A percentile compares a stretch with the other conserved stretches of the same genome.
Evolutionary conservation across 92 coral and sea anemone species (phyloP).

Genomic region (Virgularia gustaviana): DNA sequence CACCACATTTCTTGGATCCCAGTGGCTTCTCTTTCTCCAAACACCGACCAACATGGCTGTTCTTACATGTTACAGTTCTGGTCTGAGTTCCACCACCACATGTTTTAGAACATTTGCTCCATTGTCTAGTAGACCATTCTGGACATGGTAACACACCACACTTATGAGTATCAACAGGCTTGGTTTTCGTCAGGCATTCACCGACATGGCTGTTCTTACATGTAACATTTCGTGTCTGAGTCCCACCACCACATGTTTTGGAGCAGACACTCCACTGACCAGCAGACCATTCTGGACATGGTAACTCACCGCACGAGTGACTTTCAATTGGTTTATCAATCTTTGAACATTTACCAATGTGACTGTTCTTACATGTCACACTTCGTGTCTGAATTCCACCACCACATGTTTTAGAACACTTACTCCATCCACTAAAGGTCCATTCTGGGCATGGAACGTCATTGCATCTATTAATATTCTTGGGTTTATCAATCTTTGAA

Average conservation of each 20-base stretch:
- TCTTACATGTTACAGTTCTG: constrained; percentile 35
- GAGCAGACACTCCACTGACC: constrained; percentile 43
- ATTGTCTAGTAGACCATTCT: constrained; percentile 14
- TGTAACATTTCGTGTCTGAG: constrained; percentile 34
- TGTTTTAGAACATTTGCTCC: constrained; percentile 37
- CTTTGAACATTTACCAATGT: constrained; percentile 25
- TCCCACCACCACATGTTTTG: constrained; percentile 44
- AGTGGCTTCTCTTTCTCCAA: background rate
- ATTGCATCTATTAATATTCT: constrained; percentile 18
- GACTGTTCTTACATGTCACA: constrained; percentile 29
- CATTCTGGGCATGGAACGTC: constrained; percentile 40
- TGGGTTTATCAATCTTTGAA: background rate
- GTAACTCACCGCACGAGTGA: constrained; percentile 59
- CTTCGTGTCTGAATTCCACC: constrained; percentile 44
- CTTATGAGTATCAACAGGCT: background rate
- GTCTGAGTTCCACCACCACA: constrained; percentile 49
- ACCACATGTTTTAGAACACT: constrained; percentile 46
- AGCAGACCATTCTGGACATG: constrained; percentile 56
- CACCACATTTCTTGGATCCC: constrained; percentile 17
- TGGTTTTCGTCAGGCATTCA: constrained; percentile 20
- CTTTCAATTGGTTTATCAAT: constrained; percentile 54
- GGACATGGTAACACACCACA: constrained; percentile 44
- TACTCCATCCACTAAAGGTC: constrained; percentile 27
- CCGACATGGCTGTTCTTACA: constrained; percentile 47
- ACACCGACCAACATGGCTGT: constrained; percentile 28